Conservation (phyloP, 2,113 vertebrate genomes). For the Notarius quadriscutis region DNA sequence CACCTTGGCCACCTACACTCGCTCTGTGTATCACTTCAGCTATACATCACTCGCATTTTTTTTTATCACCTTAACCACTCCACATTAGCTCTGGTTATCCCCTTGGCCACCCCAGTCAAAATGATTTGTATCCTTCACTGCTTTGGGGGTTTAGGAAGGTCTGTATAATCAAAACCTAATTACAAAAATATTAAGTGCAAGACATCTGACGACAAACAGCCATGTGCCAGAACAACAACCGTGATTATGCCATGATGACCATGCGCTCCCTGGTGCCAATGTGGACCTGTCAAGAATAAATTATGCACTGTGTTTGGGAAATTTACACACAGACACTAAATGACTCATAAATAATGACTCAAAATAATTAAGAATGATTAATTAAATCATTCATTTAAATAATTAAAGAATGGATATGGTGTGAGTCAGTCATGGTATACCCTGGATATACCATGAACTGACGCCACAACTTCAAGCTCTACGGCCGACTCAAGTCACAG, state of each 20-base stretch:
- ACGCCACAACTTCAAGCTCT: no score
- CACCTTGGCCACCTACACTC: not conserved
- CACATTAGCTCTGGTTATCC: not conserved
- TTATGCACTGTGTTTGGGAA: conserved; percentile 11
- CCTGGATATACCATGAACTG: no score
- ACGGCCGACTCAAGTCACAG: no score
- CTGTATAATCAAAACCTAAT: conserved; percentile 7
- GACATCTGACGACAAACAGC: not conserved
- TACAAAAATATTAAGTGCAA: conserved; percentile 4
- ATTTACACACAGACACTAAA: not conserved
- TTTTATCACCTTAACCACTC: not conserved
- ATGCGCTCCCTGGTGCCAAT: not conserved
- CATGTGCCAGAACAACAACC: not conserved
- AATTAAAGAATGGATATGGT: no score
- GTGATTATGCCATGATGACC: conserved; percentile 5
- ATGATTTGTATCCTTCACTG: not conserved
- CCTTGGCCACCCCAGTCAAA: not conserved
- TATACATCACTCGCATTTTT: not conserved
- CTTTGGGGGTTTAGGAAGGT: not conserved
- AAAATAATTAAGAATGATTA: no score
- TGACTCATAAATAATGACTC: not conserved
- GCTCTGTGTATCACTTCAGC: not conserved
- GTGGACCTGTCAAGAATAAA: conserved; percentile 17
- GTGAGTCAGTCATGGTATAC: no score
- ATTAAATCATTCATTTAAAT: no score